Evolutionary conservation across 2,888 invertebrate genomes (phyloP).

Genomic region (Caenorhabditis doughertyi): DNA sequence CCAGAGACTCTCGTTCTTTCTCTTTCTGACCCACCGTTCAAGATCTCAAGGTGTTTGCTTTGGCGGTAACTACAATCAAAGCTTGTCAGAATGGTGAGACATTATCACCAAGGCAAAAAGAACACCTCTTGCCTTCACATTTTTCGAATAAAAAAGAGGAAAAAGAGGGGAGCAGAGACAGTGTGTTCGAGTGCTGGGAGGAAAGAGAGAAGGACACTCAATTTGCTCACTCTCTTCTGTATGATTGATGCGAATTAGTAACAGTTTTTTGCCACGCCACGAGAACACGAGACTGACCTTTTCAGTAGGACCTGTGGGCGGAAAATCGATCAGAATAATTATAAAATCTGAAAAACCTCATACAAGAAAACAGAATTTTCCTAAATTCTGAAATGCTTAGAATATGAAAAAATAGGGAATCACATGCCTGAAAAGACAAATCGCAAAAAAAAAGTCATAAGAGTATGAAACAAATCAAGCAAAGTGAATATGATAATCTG

Average conservation of each 20-base stretch:
- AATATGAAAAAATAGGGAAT: too few relatives aligned
- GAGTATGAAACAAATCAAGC: too few relatives aligned
- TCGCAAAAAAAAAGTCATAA: too few relatives aligned
- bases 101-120: neutral
- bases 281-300: neutral
- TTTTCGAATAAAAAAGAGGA: neutral
- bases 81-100: constrained; percentile 7
- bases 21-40: constrained; percentile 4
- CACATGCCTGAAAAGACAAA: too few relatives aligned
- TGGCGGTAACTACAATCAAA: neutral
- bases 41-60: neutral
- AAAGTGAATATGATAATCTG: too few relatives aligned
- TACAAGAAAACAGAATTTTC: too few relatives aligned
- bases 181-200: neutral
- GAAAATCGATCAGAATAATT: too few relatives aligned
- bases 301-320: too few relatives aligned
- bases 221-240: neutral
- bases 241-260: constrained; percentile 39
- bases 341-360: too few relatives aligned
- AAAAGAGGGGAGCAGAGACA: neutral
- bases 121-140: neutral
- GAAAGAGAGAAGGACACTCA: neutral
- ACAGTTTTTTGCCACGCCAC: neutral
- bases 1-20: neutral
- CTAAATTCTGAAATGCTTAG: too few relatives aligned